Evolutionary conservation across 2,113 vertebrate genomes (phyloP), one percentile per base, ranked within the genome.

Genomic region (Tiliqua scincoides): DNA sequence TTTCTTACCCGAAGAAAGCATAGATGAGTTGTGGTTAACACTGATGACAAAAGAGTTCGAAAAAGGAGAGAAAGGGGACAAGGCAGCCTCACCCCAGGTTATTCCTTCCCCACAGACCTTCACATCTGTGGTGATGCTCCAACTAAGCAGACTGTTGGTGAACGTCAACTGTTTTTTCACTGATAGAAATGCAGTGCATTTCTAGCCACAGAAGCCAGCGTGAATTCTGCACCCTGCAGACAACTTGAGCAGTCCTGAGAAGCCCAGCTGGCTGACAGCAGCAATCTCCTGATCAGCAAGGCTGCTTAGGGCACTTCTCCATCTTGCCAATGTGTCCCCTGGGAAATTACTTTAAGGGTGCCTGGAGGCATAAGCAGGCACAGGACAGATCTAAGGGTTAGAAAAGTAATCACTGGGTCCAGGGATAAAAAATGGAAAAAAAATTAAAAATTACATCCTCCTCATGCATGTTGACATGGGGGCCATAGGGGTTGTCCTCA

Each of bases 281-380:
- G n/a, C 4, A 6, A 65, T 48, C 11, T 62, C 71, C 43, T 84
- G 82, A 84, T 74, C 71, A 75, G 72, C 59, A 65, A 27, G 52
- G 9, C 65, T 59, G 63, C 74, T 78, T 54, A 57, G 12, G 32
- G 74, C 63, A 68, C 23, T 59, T 78, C 25, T 86, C 70, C 43
- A 18, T 40, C 59, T 54, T 48, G 7, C 59, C 43, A 80, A 62
- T 23, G 59, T 37, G 30, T 54, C 76, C 61, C 57, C 23, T 80
- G 85, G 78, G 84, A 85, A 79, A 85, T 85, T 78, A 85, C 62
- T 52, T 43, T 21, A 75, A 62, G 12, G 71, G 78, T 37, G 43
- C 57, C 85, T 18, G 1, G n/a, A 86, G 43, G 73, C 48, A 35
- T 65, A 84, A 84, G 77, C 27, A 67, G 23, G 77, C n/a, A 37